Base-by-base conservation (phyloP, 2,797 vertebrate species). In the Poeciliopsis turneri region DNA sequence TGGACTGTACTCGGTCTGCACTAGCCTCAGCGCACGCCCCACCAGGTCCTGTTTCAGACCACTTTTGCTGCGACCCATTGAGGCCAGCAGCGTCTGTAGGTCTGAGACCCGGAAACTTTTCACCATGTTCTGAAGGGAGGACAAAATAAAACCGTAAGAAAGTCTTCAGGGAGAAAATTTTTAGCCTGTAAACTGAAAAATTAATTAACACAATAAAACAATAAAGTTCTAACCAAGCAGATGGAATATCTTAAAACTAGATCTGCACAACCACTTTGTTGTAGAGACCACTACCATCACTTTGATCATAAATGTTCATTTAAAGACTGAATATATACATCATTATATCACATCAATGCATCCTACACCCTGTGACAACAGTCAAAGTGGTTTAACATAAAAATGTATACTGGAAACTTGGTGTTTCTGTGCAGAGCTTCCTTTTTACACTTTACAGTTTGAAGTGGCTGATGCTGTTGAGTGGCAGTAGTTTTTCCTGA, bases 21-120 rank as follows among this genome's bases (percentile, higher is more conserved):
- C 97, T 88, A 99, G 94, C 87, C 98, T 96, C 90, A 99, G 91
- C 0, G 98, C 98, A 83, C 98, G 94, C 18, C 98, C 97, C 88
- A 99, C 98, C 86, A 99, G 96, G 89, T 99, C 98, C 82, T 99
- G 98, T 92, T 99, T 99, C 90, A 99, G 95, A 79, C 98, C 98
- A 41, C 98, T 99, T 94, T 99, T 99, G 95, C 98, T 99, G 92
- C 98, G 97, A 78, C 98, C 98, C 90, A 99, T 98, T 15, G 97
- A 99, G 91, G 98, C 97, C 92, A 99, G 95, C 93, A 99, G 96
- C 82, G 98, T 98, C 94, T 99, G 98, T 92, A 99, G 97, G 95
- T 99, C 98, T 86, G 98, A 99, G 88, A 99, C 98, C 92, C 98
- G 96, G 94, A 99, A 99, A 95, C 98, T 99, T 97, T 99, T 99